These are phyloP conservation scores for Thereva nobilitata DNA, from an alignment of 2,888 invertebrate species.

Conservation along the genomic window DNA sequence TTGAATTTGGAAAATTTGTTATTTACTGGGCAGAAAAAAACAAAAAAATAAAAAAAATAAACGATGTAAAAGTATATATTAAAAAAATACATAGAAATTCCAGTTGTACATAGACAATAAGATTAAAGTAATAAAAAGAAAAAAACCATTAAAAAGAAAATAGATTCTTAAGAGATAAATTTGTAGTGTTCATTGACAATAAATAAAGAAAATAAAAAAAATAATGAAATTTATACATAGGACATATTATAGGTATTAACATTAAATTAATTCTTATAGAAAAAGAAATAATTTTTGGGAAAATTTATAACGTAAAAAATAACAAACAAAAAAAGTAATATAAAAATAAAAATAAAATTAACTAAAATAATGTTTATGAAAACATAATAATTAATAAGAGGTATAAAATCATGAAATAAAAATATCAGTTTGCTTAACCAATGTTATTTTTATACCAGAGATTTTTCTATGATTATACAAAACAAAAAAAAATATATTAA, in stretches of 20 bases:
- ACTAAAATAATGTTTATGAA: neutral
- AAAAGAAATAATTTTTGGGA: slow-evolving; percentile 16
- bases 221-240: slow-evolving; percentile 5
- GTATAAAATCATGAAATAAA: neutral
- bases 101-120: too few species aligned
- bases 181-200: slow-evolving; percentile 37
- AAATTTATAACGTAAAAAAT: slow-evolving; percentile 7
- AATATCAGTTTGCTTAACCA: slow-evolving; percentile 25
- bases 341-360: slow-evolving; percentile 16
- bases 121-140: too few species aligned
- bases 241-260: too few species aligned
- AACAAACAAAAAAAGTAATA: neutral
- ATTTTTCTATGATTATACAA: slow-evolving; percentile 32
- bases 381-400: neutral
- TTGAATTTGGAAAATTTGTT: too few species aligned
- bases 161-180: too few species aligned
- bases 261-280: neutral
- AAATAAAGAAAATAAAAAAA: slow-evolving; percentile 23
- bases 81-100: too few species aligned
- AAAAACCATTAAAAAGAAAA: too few species aligned
- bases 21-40: neutral
- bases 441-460: slow-evolving; percentile 32
- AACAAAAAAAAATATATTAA: slow-evolving; percentile 27
- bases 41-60: neutral
- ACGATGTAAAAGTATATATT: neutral